These are phyloP conservation scores for Lagocephalus sceleratus DNA, from an alignment of 2,797 vertebrate species.

Conservation along the genomic window DNA sequence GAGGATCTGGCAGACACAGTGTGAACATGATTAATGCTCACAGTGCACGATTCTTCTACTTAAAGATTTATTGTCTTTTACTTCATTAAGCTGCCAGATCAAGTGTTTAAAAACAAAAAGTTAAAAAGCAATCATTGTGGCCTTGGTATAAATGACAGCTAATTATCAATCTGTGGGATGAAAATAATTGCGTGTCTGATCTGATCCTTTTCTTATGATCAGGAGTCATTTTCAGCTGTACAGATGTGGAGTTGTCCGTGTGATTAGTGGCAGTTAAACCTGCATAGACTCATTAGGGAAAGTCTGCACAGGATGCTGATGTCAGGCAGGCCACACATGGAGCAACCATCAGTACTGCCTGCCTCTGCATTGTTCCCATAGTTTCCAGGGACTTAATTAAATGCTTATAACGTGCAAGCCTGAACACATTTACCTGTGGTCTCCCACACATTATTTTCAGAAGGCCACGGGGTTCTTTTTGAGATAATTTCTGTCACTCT, in stretches of 20 bases:
- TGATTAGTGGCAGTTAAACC: constrained; percentile 1
- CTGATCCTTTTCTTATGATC: neutral
- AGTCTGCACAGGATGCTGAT: neutral
- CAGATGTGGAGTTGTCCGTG: neutral
- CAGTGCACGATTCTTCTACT: constrained; percentile 56
- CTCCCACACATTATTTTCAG: too few species aligned
- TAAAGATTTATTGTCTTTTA: constrained; percentile 72
- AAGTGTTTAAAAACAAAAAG: constrained; percentile 41
- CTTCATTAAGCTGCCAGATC: constrained; percentile 69
- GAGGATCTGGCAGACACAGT: constrained; percentile 32
- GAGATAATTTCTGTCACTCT: too few species aligned
- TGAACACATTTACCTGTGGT: too few species aligned
- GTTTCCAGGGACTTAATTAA: too few species aligned
- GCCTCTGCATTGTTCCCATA: neutral
- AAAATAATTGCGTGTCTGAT: neutral
- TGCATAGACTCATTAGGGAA: too few species aligned
- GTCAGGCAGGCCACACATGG: constrained; percentile 3
- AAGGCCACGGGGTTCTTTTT: too few species aligned
- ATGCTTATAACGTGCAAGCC: too few species aligned
- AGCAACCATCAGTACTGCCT: constrained; percentile 2
- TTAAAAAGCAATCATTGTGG: constrained; percentile 6
- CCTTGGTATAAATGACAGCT: constrained; percentile 12
- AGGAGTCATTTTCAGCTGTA: neutral
- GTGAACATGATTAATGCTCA: constrained; percentile 68
- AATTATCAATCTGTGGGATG: constrained; percentile 20